These are phyloP conservation scores for Eulemur rufifrons DNA, from an alignment of 2,113 vertebrate genomes.

Conservation along the genomic window DNA sequence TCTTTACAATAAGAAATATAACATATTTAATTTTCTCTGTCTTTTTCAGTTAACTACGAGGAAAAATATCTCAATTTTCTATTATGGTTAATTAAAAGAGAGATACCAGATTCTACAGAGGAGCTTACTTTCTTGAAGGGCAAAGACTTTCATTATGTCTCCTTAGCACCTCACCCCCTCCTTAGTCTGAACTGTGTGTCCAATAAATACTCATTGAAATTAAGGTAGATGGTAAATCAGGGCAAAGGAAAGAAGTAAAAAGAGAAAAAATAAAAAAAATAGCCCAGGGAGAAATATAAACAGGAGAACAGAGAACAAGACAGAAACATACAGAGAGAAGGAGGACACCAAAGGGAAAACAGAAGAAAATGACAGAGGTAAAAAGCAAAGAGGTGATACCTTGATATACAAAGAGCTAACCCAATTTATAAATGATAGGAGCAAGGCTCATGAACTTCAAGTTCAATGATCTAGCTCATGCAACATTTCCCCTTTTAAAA, in stretches of 20 bases:
- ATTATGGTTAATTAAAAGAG: background rate
- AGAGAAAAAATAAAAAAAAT: background rate
- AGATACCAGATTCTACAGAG: background rate
- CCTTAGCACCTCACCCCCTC: background rate
- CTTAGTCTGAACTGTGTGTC: background rate
- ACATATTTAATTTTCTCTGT: background rate
- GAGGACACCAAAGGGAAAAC: background rate
- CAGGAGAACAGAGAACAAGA: background rate
- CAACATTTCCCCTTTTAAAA: background rate
- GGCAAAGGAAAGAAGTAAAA: background rate
- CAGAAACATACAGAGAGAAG: background rate
- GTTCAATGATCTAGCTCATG: background rate
- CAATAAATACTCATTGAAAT: background rate
- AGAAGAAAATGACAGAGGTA: background rate
- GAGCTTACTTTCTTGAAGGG: background rate
- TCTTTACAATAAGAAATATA: background rate
- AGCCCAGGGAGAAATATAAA: background rate
- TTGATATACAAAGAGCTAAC: background rate
- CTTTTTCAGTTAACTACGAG: background rate
- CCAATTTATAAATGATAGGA: background rate
- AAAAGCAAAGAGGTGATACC: background rate
- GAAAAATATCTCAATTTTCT: background rate
- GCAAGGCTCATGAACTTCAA: background rate
- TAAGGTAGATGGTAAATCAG: background rate
- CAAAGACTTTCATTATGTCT: background rate